phyloP scores from a whole-genome alignment of 2,888 invertebrate species.

The Ptychoptera albimana region DNA sequence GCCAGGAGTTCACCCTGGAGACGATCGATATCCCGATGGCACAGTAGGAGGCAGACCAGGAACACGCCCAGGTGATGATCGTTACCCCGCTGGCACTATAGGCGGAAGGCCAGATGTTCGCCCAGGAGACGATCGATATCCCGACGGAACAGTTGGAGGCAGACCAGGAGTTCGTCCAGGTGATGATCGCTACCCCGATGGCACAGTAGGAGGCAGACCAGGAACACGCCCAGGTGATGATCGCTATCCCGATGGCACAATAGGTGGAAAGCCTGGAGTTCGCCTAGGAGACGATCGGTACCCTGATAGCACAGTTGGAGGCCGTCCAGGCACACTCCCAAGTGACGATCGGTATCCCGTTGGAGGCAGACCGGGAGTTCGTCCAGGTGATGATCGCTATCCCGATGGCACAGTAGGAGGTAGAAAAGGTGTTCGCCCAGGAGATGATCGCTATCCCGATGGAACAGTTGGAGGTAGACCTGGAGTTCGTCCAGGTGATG shows the following conservation, averaged over 20 bases:
- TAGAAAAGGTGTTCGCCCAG: background rate
- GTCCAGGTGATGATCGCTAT: background rate
- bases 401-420: background rate
- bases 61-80: too few species aligned
- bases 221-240: background rate
- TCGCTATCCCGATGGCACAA: background rate
- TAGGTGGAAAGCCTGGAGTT: background rate
- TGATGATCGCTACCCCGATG: background rate
- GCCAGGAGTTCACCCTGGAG: too few species aligned
- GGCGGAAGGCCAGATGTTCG: background rate
- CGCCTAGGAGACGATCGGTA: background rate
- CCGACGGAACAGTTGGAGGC: background rate
- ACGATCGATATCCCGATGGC: background rate
- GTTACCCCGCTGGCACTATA: background rate
- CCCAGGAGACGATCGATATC: background rate
- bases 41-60: constrained; percentile 1
- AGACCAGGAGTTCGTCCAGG: background rate
- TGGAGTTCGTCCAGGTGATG: background rate
- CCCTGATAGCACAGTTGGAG: background rate
- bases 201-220: constrained; percentile 1
- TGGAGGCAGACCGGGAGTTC: constrained; percentile 1
- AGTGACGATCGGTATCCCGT: background rate
- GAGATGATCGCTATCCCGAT: background rate
- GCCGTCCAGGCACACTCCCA: constrained; percentile 3
- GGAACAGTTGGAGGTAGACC: constrained; percentile 8